A percentile compares a stretch with the other conserved stretches of the same genome.
phyloP scores from a whole-genome alignment of 2,888 invertebrate species.

The Xestoiulus laeticollis region DNA sequence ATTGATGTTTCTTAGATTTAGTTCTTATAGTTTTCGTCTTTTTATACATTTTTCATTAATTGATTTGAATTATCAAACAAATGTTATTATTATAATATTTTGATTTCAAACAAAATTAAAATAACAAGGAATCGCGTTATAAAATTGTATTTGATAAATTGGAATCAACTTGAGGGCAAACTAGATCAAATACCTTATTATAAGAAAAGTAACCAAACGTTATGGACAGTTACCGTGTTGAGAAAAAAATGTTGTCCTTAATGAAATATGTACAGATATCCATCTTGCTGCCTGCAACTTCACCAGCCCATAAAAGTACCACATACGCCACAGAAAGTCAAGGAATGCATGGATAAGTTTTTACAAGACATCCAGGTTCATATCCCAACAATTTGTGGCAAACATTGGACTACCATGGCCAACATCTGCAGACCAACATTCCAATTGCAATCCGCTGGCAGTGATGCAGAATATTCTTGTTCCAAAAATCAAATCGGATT shows the following conservation, averaged over 20 bases:
- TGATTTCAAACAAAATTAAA: too few relatives aligned
- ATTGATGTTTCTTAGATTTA: neutral
- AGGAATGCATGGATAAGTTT: neutral
- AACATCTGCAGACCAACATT: neutral
- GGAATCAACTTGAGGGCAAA: too few relatives aligned
- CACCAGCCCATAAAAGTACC: neutral
- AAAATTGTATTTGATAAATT: too few relatives aligned
- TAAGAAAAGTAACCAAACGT: too few relatives aligned
- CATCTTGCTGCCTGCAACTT: conserved; percentile 34
- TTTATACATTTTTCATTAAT: neutral
- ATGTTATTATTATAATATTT: too few relatives aligned
- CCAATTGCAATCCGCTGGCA: neutral
- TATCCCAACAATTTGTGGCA: conserved; percentile 8
- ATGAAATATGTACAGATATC: neutral
- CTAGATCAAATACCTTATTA: too few relatives aligned
- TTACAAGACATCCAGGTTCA: neutral
- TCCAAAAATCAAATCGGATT: neutral
- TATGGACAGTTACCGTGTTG: too few relatives aligned
- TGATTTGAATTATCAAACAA: too few relatives aligned
- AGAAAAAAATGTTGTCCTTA: neutral
- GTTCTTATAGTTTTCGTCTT: neutral
- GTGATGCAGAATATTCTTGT: too few relatives aligned
- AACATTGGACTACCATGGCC: neutral
- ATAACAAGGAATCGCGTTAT: too few relatives aligned
- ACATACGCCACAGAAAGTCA: neutral